Evolutionary conservation across 2,797 vertebrate species (phyloP).

Genomic region (Acipenser oxyrinchus): DNA sequence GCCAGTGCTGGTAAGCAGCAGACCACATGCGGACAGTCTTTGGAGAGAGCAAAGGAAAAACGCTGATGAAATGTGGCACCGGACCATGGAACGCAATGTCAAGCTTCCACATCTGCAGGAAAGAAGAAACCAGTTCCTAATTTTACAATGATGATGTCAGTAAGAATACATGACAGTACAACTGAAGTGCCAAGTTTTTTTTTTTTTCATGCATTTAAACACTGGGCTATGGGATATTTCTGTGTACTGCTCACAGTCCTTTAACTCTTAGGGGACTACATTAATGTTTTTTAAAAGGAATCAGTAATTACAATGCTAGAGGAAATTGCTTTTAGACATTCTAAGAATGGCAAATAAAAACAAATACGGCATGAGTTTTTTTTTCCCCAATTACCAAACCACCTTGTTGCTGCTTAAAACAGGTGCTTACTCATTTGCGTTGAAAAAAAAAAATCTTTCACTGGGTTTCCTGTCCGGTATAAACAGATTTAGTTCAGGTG

Average conservation of each 20-base stretch:
- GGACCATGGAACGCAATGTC: conserved; percentile 86
- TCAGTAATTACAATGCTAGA: conserved; percentile 36
- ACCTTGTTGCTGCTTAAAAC: no score
- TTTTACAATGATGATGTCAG: conserved; percentile 93
- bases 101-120: conserved; percentile 90
- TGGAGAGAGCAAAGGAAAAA: conserved; percentile 75
- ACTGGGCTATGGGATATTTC: conserved; percentile 25
- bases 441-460: no score
- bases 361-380: no score
- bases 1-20: conserved; percentile 61
- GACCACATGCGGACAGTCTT: conserved; percentile 68
- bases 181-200: conserved; percentile 58
- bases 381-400: no score
- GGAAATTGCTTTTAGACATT: conserved; percentile 33
- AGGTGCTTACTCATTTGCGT: no score
- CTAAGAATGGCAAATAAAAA: conserved; percentile 11
- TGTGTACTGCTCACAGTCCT: conserved; percentile 20
- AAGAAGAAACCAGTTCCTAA: conserved; percentile 81
- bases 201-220: conserved; percentile 40
- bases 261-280: conserved; percentile 28
- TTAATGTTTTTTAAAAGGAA: conserved; percentile 31
- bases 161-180: conserved; percentile 73
- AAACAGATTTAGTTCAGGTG: no score
- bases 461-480: no score
- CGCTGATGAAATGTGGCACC: conserved; percentile 89